Evolutionary conservation across 1,140 invertebrate species (phyloP), one percentile per base, ranked within the genome.

Genomic region (Drosophila melanica): DNA sequence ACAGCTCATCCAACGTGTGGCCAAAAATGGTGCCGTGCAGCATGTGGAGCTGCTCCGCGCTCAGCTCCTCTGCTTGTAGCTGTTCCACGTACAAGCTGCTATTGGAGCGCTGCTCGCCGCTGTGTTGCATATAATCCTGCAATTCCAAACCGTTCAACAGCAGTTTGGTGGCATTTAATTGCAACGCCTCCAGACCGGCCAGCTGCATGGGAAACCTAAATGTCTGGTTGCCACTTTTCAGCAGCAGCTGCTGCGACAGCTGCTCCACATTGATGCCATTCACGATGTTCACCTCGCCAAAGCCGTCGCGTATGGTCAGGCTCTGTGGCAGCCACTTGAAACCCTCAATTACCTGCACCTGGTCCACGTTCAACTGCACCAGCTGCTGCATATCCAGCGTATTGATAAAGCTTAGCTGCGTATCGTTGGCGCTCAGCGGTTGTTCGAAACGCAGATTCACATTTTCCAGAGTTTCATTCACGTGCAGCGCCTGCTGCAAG

Each of bases 141-240:
- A 80, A 3, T 3, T 27, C 3, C 12, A 69, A 6, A 7, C 44
- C 51, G 53, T 89, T 70, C 14, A 89, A 30, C 14, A 54, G 35
- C 6, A 87, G 14, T 8, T 63, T n/a, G 3, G 42, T 44, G 10
- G 79, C 27, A 16, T 68, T 74, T 2, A 90, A 16, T n/a, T 72
- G 59, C 1, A 44, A 6, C 23, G 47, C 50, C 20, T 63, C 39
- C 23, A 89, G 2, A 0, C 59, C 41, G 4, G 64, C 66, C 5
- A 91, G n/a, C n/a, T 77, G 48, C 39, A 91, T 63, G 2, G 90
- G 68, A 20, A 55, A 66, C 6, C 8, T 14, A 5, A 93, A 85
- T 5, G 58, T 90, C 67, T 93, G 93, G 66, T 93, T 92, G n/a
- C 74, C 81, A 51, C 75, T 80, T n/a, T 84, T 90, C n/a, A 76